A percentile compares a stretch with the other conserved stretches of the same genome.
Conservation (phyloP, 2,888 invertebrate genomes). For the Dasysyrphus albostriatus region DNA sequence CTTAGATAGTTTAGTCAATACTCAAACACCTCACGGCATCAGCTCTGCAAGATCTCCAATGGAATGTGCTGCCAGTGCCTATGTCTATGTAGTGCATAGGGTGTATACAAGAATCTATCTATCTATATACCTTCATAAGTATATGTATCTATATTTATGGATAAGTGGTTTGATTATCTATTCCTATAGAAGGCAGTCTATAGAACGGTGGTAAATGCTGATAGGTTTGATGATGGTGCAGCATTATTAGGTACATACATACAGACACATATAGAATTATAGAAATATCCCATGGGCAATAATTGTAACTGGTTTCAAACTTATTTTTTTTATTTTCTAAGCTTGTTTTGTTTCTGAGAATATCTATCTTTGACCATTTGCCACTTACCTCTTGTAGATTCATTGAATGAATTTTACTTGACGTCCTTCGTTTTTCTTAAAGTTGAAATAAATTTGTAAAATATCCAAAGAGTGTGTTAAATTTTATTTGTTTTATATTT, state of each 20-base stretch:
- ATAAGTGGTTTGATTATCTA: constrained; percentile 71
- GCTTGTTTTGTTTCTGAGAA: constrained; percentile 34
- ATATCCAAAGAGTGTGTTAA: constrained; percentile 51
- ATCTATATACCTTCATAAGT: constrained; percentile 7
- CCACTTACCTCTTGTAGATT: constrained; percentile 68
- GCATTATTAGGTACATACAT: constrained; percentile 11
- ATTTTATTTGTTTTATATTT: background rate
- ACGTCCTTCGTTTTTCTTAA: constrained; percentile 60
- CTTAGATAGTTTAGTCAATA: constrained; percentile 47
- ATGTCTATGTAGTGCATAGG: constrained; percentile 25
- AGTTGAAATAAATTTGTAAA: constrained; percentile 47
- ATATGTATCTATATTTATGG: constrained; percentile 48
- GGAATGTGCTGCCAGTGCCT: constrained; percentile 63
- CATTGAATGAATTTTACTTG: constrained; percentile 66
- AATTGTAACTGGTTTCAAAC: constrained; percentile 62
- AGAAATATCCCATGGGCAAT: constrained; percentile 31
- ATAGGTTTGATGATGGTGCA: constrained; percentile 58
- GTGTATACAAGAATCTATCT: background rate
- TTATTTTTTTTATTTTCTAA: constrained; percentile 19
- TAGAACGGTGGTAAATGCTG: constrained; percentile 58
- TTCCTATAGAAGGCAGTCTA: constrained; percentile 49
- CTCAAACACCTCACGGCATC: constrained; percentile 1
- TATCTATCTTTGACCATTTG: constrained; percentile 60
- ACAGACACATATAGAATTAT: background rate
- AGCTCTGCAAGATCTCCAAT: constrained; percentile 35